phyloP scores from a whole-genome alignment of 2,797 vertebrate genomes.

The Sebastes trivittatus region DNA sequence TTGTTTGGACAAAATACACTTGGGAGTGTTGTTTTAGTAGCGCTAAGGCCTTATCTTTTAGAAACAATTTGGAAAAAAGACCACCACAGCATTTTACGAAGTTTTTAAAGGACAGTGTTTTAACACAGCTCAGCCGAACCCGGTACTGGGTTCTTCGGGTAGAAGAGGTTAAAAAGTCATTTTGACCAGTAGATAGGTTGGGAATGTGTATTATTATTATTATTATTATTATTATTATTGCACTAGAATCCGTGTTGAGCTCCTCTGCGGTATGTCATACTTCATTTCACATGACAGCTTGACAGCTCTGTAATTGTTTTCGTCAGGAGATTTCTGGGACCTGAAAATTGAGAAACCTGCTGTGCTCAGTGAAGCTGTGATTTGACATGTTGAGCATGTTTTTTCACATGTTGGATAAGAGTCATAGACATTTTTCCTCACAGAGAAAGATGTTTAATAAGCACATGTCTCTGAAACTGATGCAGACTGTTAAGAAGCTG shows the following conservation, averaged over 20 bases:
- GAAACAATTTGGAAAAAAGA: no score
- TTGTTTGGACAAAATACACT: no score
- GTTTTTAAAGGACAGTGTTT: no score
- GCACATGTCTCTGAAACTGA: not conserved
- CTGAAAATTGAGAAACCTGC: not conserved
- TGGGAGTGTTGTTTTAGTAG: no score
- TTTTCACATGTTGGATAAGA: not conserved
- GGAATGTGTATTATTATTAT: not conserved
- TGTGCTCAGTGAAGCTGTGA: not conserved
- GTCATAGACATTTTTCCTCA: not conserved
- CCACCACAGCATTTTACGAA: no score
- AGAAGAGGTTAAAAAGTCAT: no score
- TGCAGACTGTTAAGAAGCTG: not conserved
- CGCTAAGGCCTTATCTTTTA: no score
- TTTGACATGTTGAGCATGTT: not conserved
- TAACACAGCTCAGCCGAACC: no score
- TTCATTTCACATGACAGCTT: not conserved
- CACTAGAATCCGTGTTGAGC: not conserved
- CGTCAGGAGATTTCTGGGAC: not conserved
- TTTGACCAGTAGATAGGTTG: not conserved
- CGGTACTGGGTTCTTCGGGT: no score
- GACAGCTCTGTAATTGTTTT: constrained; percentile 2
- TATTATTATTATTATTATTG: not conserved
- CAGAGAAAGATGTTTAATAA: not conserved
- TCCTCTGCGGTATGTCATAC: not conserved